Conservation (phyloP, 2,888 invertebrate genomes). For the Clivina fossor region DNA sequence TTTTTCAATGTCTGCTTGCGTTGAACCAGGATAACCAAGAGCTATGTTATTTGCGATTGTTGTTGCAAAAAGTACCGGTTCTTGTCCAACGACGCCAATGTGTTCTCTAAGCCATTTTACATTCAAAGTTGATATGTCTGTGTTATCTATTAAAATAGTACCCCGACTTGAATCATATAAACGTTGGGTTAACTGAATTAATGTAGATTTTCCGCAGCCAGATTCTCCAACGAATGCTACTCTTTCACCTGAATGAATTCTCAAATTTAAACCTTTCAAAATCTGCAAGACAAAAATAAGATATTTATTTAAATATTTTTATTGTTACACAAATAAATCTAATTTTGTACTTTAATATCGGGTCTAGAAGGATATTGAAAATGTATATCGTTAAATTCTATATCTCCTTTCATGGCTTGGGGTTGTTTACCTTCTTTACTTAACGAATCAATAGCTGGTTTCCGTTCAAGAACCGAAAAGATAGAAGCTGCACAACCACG, state of each 20-base stretch:
- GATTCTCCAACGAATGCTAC: constrained; percentile 75
- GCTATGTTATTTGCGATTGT: constrained; percentile 75
- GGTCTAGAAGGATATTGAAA: constrained; percentile 78
- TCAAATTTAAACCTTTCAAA: constrained; percentile 66
- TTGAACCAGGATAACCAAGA: constrained; percentile 69
- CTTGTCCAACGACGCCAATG: constrained; percentile 86
- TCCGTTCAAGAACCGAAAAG: constrained; percentile 71
- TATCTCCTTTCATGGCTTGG: constrained; percentile 60
- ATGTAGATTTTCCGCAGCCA: constrained; percentile 83
- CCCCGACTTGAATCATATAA: constrained; percentile 70
- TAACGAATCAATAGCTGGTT: constrained; percentile 71
- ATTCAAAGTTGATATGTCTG: constrained; percentile 68
- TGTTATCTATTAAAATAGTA: constrained; percentile 60
- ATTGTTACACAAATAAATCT: too few species aligned
- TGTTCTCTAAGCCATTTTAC: constrained; percentile 72
- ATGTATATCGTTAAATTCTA: constrained; percentile 67
- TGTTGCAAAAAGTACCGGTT: constrained; percentile 82
- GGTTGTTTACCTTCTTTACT: constrained; percentile 64
- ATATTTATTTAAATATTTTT: too few species aligned
- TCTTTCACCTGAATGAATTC: constrained; percentile 65
- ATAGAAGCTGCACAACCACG: constrained; percentile 72
- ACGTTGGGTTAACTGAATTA: constrained; percentile 72
- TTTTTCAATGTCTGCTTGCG: constrained; percentile 66
- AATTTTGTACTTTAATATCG: constrained; percentile 71
- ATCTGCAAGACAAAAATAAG: too few species aligned